Evolutionary conservation across 2,113 vertebrate genomes (phyloP), one percentile per base, ranked within the genome.

Genomic region (Ibidorhyncha struthersii): DNA sequence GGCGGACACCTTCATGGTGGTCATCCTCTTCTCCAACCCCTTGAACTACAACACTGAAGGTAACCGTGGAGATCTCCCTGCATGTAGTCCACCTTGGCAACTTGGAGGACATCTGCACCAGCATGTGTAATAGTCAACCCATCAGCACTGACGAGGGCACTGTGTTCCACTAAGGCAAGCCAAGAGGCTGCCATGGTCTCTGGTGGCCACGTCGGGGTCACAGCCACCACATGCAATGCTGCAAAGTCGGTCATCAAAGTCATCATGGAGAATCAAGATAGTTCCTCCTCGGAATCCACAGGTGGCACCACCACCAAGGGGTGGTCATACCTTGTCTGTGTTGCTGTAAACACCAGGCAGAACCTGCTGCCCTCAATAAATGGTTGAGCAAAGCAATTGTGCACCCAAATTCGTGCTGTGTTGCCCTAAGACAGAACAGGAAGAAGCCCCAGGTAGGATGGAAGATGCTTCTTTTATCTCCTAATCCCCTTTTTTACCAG

Each of bases 61-160:
- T 71, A 7, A 47, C 38, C 7, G 1, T 70, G 47, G 55, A 88
- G 65, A 88, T 45, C 47, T 87, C 53, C 63, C 8, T 32, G 47
- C 3, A 9, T 2, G 34, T 62, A 53, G 34, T 2, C 55, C 85
- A 38, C 18, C 34, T 5, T 8, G 45, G 34, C 32, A 11, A 8
- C 6, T 26, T 70, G 65, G 18, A 45, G 40, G 23, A 45, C 18
- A 14, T 14, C 55, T 79, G 61, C 22, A 14, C 9, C 16, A 52
- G 38, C 55, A 45, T 53, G 45, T 27, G 8, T 10, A 27, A 4
- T 1, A 3, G 21, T 26, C 2, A 45, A 9, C 14, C 65, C 1
- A 0, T 29, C 22, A 7, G 14, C 53, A 2, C 10, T 10, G 4
- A 3, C 2, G 3, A 32, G 11, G 34, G 4, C 10, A 23, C 26